Evolutionary conservation across 2,113 vertebrate species (phyloP), one percentile per base, ranked within the genome.

Genomic region (Chinchilla lanigera): DNA sequence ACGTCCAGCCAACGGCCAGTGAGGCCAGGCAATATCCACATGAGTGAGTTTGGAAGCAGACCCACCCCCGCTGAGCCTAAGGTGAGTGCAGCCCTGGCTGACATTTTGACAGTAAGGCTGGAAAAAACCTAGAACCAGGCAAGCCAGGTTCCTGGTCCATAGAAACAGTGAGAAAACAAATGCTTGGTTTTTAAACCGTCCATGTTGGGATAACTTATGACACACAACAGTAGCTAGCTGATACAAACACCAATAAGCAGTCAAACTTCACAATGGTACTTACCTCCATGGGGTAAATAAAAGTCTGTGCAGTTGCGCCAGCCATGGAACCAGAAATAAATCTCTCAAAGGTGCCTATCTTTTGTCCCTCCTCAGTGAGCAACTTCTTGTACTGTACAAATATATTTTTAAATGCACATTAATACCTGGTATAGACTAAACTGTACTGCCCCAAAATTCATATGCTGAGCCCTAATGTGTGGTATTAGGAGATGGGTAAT

Each of bases 271-370:
- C 8, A 41, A 0, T 0, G 0, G 50, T 30, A 95, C 99, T 96
- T 97, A 99, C 99, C 99, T 99, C 99, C 99, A 99, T 99, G n/a
- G 99, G 99, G 98, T 99, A 99, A 98, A 99, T 99, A 90, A 99
- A 99, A 0, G 99, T 99, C 97, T 99, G 99, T 33, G 99, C 99
- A 24, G 99, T 99, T 75, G 99, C 99, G 67, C 99, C 99, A 78
- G 99, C 99, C 98, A 99, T 97, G 52, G 99, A 99, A 81, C 99
- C 99, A 65, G 99, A 99, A 69, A 99, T 90, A 97, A 99, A 99
- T 98, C 99, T 99, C 97, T 99, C 99, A 87, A 99, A 84, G 0
- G 99, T 99, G 92, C 99, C 98, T 73, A 99, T 89, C n/a, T 99
- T 99, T 33, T 99, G 98, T 78, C 99, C 99, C 69, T 99, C 99